Evolutionary conservation across 1,140 invertebrate species (phyloP).

Genomic region (Triops cancriformis): DNA sequence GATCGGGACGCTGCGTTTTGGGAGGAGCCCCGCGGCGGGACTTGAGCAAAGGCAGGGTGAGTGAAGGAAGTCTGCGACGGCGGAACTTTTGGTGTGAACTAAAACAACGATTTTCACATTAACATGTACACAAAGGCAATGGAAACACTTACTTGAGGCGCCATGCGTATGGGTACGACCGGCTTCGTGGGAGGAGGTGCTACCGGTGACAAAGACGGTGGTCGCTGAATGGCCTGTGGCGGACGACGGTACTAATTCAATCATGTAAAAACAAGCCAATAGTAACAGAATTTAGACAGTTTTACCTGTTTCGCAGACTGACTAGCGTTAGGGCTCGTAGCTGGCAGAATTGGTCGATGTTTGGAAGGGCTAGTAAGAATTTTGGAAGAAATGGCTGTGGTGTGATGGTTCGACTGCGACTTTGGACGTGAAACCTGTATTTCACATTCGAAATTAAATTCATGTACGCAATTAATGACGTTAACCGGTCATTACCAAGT

Average conservation of each 20-base stretch:
- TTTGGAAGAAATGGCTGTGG: not conserved
- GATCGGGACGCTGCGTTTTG: not conserved
- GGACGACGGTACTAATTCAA: not conserved
- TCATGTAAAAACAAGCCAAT: not conserved
- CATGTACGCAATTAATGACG: too few relatives aligned
- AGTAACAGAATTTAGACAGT: not conserved
- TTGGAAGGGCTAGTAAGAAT: not conserved
- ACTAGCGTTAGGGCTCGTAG: not conserved
- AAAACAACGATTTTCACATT: not conserved
- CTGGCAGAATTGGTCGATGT: not conserved
- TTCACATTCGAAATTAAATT: too few relatives aligned
- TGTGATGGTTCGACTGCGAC: not conserved
- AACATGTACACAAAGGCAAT: too few relatives aligned
- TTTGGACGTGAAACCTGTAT: not conserved
- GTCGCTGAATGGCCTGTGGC: not conserved
- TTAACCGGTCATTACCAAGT: not conserved
- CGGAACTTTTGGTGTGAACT: not conserved
- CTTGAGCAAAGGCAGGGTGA: conserved; percentile 4
- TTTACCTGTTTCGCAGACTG: not conserved
- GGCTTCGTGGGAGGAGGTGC: too few relatives aligned
- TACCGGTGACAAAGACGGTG: not conserved
- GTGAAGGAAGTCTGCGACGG: not conserved
- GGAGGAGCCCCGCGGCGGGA: not conserved
- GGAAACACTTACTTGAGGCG: too few relatives aligned
- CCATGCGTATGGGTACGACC: too few relatives aligned